phyloP scores from a whole-genome alignment of 1,140 invertebrate genomes.

The Apis laboriosa region DNA sequence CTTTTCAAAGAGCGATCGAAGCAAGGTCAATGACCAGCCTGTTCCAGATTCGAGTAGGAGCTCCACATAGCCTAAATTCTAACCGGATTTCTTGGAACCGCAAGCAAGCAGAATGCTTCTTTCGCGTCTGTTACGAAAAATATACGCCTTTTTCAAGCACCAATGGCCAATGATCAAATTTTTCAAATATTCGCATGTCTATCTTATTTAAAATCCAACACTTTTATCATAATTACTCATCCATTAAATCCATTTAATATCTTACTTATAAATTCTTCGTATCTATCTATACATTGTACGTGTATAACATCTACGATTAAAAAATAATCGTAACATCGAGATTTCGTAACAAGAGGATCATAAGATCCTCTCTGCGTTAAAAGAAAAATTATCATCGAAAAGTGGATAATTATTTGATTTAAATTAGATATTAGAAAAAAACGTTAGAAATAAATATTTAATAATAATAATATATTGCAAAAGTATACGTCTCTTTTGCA shows the following conservation, averaged over 20 bases:
- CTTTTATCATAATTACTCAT: too few relatives aligned
- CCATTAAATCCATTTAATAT: too few relatives aligned
- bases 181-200: not conserved
- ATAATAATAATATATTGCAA: not conserved
- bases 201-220: not conserved
- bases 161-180: constrained; percentile 55
- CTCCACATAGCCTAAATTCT: constrained; percentile 78
- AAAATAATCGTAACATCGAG: too few relatives aligned
- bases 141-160: constrained; percentile 42
- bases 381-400: too few relatives aligned
- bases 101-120: constrained; percentile 68
- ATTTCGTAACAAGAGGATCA: too few relatives aligned
- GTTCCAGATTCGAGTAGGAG: constrained; percentile 76
- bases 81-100: constrained; percentile 74
- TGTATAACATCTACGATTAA: too few relatives aligned
- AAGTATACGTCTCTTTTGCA: not conserved
- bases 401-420: too few relatives aligned
- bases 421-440: not conserved
- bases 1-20: constrained; percentile 61
- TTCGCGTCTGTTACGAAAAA: constrained; percentile 57
- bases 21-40: constrained; percentile 73
- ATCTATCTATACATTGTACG: too few relatives aligned
- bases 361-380: too few relatives aligned
- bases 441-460: not conserved
- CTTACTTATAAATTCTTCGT: too few relatives aligned